A percentile compares a stretch with the other conserved stretches of the same genome.
Conservation (phyloP, 2,113 vertebrate genomes). For the Entosphenus tridentatus region DNA sequence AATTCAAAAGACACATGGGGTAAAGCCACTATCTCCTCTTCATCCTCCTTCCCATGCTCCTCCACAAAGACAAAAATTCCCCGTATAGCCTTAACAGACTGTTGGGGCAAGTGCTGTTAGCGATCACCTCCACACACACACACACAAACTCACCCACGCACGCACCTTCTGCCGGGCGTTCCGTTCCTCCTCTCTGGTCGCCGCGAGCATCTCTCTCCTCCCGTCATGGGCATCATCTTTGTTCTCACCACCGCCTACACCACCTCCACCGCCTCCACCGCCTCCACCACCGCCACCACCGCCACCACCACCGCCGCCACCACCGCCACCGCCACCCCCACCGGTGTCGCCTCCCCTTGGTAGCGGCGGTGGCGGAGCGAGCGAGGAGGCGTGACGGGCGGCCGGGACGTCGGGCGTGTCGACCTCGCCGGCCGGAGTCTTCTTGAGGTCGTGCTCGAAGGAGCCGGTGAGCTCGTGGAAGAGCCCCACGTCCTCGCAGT, state of each 20-base stretch:
- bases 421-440: constrained; percentile 45
- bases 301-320: neutral
- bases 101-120: no score
- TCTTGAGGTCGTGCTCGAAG: constrained; percentile 98
- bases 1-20: no score
- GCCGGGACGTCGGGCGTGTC: neutral
- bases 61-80: no score
- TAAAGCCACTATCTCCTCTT: no score
- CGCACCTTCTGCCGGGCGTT: neutral
- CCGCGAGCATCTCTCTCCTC: neutral
- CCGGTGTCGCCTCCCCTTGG: neutral
- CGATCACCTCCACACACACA: no score
- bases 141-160: neutral
- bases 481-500: constrained; percentile 95
- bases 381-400: neutral
- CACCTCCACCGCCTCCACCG: neutral
- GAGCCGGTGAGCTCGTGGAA: constrained; percentile 94
- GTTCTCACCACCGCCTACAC: neutral
- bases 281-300: neutral
- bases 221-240: neutral
- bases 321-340: neutral
- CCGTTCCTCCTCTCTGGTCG: neutral
- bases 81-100: no score
- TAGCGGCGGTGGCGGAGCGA: neutral
- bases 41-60: no score